phyloP scores from a whole-genome alignment of 1,140 invertebrate genomes.

The Drosophila parabipectinata region DNA sequence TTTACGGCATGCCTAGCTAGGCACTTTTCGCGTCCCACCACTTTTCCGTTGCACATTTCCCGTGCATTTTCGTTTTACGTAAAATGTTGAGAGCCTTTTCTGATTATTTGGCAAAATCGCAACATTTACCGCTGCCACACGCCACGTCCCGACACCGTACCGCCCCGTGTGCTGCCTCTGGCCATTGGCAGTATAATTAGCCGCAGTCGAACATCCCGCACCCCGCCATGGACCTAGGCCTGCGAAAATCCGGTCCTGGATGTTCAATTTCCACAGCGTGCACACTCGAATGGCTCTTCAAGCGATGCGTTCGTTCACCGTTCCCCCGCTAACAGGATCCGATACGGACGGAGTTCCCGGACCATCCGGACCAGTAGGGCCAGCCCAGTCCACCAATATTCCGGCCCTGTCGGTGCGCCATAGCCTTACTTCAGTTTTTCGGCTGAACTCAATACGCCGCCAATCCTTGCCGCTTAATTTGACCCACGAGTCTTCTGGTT shows the following conservation, averaged over 20 bases:
- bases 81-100: constrained; percentile 73
- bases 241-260: constrained; percentile 40
- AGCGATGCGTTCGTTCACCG: constrained; percentile 29
- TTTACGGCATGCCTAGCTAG: constrained; percentile 28
- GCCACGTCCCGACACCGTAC: neutral
- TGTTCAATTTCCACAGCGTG: constrained; percentile 46
- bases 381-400: neutral
- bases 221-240: constrained; percentile 19
- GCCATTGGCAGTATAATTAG: constrained; percentile 64
- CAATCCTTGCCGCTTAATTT: constrained; percentile 2
- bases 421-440: neutral
- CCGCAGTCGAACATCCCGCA: constrained; percentile 9
- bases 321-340: constrained; percentile 22
- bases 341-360: constrained; percentile 22
- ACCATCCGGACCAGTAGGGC: constrained; percentile 4
- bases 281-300: constrained; percentile 51
- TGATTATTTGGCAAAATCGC: constrained; percentile 80
- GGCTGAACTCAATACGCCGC: neutral
- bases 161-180: constrained; percentile 1
- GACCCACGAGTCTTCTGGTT: neutral
- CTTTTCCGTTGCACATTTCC: constrained; percentile 29
- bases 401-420: neutral
- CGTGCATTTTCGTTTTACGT: constrained; percentile 57
- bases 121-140: constrained; percentile 63
- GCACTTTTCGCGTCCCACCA: constrained; percentile 6